Percentiles rank a stretch among this genome's conserved stretches.
These are phyloP conservation scores for Porites lobata DNA, from an alignment of 92 coral and sea anemone species.

Conservation along the genomic window DNA sequence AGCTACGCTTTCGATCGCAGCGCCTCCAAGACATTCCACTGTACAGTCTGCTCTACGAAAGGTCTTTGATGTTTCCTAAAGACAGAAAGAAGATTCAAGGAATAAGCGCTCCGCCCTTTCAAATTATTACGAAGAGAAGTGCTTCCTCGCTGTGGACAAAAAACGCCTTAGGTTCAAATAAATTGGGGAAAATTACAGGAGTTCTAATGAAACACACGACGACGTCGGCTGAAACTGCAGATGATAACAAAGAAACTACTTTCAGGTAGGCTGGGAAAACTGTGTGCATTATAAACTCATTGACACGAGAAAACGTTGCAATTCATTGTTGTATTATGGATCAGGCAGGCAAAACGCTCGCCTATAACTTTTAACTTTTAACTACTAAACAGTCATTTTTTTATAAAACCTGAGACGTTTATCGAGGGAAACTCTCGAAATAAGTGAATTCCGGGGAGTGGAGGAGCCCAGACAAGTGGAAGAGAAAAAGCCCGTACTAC, in stretches of 20 bases:
- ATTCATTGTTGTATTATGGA: too few species aligned
- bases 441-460: too few species aligned
- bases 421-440: too few species aligned
- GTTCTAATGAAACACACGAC: neutral
- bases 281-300: too few species aligned
- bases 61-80: neutral
- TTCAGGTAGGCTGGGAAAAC: neutral
- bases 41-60: constrained; percentile 65
- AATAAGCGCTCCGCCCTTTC: too few species aligned
- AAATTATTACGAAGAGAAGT: neutral
- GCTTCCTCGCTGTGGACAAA: neutral
- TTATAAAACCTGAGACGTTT: too few species aligned
- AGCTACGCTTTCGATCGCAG: constrained; percentile 60
- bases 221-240: neutral
- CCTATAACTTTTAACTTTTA: too few species aligned
- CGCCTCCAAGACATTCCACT: constrained; percentile 64
- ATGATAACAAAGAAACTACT: neutral
- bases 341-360: too few species aligned
- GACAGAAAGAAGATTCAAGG: neutral
- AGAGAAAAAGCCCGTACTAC: too few species aligned
- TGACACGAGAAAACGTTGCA: too few species aligned
- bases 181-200: neutral
- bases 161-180: neutral
- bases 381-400: too few species aligned
- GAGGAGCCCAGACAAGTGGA: too few species aligned